Evolutionary conservation across 2,797 vertebrate genomes (phyloP), one percentile per base, ranked within the genome.

Genomic region (Sebastes iracundus): DNA sequence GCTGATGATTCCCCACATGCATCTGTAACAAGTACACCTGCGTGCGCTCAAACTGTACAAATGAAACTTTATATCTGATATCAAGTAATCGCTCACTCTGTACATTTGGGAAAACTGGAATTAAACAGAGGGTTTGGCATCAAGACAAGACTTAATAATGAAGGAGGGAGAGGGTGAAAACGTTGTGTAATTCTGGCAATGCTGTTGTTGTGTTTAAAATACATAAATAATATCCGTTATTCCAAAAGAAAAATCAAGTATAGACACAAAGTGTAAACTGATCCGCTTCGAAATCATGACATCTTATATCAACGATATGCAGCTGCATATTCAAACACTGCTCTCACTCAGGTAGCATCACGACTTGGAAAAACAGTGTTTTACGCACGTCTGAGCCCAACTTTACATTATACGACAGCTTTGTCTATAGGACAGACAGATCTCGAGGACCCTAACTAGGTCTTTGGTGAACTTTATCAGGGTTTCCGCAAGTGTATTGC

Each of bases 1-100:
- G 25, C 64, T 70, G 38, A 82, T 74, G 56, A 74, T 69, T 84
- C 64, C 28, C 35, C 27, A 12, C 56, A 59, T 42, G 49, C 60
- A 77, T 88, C 66, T 42, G 5, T 82, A 70, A 59, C 22, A 71
- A 59, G 59, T 63, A 70, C 71, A 82, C 72, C 77, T 86, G 79
- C 11, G 1, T 56, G 18, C 33, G 42, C 68, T 79, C 35, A 64
- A 79, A 84, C 5, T 46, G 32, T 25, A 59, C 13, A 70, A 77
- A 68, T 67, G 70, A 81, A 84, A 85, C 49, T 22, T 25, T 46
- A 80, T 71, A 77, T 72, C 33, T 28, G 22, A 66, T 79, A 82
- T 86, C 58, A 75, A 60, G 55, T 69, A 12, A 71, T 59, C 35
- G 35, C 27, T 72, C 28, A 23, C 13, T 69, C 25, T 63, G 32